Percentiles rank a stretch among this genome's conserved stretches.
phyloP scores from a whole-genome alignment of 2,113 vertebrate species.

The Hippolais icterina region DNA sequence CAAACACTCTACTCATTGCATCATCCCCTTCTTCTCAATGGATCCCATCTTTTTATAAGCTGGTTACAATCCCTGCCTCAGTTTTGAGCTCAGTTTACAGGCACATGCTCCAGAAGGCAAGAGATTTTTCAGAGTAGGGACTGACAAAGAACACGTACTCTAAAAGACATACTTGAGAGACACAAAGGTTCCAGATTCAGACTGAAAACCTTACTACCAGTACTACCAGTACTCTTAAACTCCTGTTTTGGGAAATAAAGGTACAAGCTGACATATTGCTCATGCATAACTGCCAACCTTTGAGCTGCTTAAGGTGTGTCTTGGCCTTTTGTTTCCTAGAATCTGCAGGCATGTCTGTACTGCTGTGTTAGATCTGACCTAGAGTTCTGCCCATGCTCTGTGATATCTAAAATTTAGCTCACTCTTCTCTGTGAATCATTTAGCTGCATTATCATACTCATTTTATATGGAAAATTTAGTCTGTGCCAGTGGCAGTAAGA shows the following conservation, averaged over 20 bases:
- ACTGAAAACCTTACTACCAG: background rate
- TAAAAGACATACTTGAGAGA: background rate
- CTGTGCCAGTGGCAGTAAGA: background rate
- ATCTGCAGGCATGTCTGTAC: background rate
- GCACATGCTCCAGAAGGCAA: background rate
- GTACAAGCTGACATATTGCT: background rate
- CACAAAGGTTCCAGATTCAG: fast-evolving
- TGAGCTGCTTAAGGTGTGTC: background rate
- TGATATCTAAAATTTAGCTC: background rate
- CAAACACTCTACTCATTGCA: background rate
- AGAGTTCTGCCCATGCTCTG: background rate
- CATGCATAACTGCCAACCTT: background rate
- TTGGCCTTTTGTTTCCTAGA: background rate
- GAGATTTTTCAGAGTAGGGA: background rate
- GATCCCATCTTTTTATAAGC: background rate
- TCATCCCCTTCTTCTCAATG: background rate
- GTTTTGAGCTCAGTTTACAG: background rate
- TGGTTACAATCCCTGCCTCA: background rate
- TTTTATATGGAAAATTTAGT: background rate
- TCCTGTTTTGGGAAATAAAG: background rate
- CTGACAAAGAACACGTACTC: background rate
- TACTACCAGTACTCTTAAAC: background rate
- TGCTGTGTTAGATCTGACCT: background rate
- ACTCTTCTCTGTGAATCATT: background rate
- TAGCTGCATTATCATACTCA: background rate